These are phyloP conservation scores for Magallana angulata DNA, from an alignment of 1,140 invertebrate species.

Conservation along the genomic window DNA sequence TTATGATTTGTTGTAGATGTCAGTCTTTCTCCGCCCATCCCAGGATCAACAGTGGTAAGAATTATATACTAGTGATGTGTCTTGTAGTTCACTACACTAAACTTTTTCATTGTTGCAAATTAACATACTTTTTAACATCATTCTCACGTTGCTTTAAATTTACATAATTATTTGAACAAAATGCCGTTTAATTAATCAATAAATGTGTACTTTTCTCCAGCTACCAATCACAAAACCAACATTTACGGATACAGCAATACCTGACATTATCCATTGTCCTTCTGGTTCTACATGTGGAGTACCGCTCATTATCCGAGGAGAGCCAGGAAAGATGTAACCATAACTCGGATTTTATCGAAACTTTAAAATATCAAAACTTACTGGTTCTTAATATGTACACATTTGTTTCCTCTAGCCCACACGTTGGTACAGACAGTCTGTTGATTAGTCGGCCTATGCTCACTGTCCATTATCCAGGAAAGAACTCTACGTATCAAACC, in stretches of 20 bases:
- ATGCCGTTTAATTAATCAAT: too few relatives aligned
- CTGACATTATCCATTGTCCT: neutral
- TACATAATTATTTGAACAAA: too few relatives aligned
- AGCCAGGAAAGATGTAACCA: neutral
- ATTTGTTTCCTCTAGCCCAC: neutral
- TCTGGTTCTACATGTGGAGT: neutral
- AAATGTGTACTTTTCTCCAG: neutral
- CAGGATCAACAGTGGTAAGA: too few relatives aligned
- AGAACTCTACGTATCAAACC: constrained; percentile 1
- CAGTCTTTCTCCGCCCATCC: too few relatives aligned
- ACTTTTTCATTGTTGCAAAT: too few relatives aligned
- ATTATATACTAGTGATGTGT: too few relatives aligned
- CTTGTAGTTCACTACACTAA: too few relatives aligned
- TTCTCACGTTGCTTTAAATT: too few relatives aligned
- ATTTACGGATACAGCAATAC: neutral
- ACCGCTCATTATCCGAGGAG: neutral
- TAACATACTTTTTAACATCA: too few relatives aligned
- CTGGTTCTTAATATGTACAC: neutral
- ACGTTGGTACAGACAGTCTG: neutral
- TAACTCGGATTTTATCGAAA: neutral
- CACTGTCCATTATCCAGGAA: neutral
- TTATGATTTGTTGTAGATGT: too few relatives aligned
- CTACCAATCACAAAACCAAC: neutral
- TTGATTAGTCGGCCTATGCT: neutral
- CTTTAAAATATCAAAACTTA: neutral